phyloP scores from a whole-genome alignment of 2,797 vertebrate genomes.

The Onychomys leucogaster region DNA sequence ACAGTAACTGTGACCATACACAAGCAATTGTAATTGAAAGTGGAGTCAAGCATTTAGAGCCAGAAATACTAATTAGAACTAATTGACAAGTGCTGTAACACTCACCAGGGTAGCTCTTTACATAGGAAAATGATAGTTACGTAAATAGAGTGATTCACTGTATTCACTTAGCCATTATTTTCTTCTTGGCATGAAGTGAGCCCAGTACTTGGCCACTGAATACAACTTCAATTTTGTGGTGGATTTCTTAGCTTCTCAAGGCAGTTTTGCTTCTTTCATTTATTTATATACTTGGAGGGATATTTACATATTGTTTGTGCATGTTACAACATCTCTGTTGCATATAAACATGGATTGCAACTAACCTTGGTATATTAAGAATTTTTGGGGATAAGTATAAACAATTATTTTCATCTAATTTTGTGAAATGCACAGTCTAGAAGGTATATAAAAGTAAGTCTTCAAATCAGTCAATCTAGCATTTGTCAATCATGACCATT shows the following conservation, averaged over 20 bases:
- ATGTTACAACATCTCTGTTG: neutral
- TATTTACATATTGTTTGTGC: neutral
- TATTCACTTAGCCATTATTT: constrained; percentile 73
- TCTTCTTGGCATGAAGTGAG: constrained; percentile 59
- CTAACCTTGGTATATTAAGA: constrained; percentile 15
- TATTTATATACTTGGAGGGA: neutral
- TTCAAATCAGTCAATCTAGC: constrained; percentile 24
- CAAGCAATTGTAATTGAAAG: constrained; percentile 75
- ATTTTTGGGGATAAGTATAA: constrained; percentile 41
- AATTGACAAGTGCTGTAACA: constrained; percentile 79
- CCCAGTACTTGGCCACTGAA: constrained; percentile 58
- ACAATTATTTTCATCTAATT: constrained; percentile 61
- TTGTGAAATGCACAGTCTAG: constrained; percentile 47
- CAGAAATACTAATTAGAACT: constrained; percentile 80
- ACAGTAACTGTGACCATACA: constrained; percentile 63
- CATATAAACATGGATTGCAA: neutral
- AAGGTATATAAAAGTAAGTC: constrained; percentile 57
- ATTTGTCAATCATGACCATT: constrained; percentile 44
- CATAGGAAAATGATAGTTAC: constrained; percentile 77
- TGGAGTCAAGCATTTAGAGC: constrained; percentile 74
- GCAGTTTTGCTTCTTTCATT: constrained; percentile 26
- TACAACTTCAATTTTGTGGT: constrained; percentile 62
- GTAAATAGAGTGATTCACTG: constrained; percentile 78
- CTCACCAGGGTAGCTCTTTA: constrained; percentile 81
- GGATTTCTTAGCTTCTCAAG: constrained; percentile 53